Base-by-base conservation (phyloP, 2,888 invertebrate genomes). In the Desoria tigrina region DNA sequence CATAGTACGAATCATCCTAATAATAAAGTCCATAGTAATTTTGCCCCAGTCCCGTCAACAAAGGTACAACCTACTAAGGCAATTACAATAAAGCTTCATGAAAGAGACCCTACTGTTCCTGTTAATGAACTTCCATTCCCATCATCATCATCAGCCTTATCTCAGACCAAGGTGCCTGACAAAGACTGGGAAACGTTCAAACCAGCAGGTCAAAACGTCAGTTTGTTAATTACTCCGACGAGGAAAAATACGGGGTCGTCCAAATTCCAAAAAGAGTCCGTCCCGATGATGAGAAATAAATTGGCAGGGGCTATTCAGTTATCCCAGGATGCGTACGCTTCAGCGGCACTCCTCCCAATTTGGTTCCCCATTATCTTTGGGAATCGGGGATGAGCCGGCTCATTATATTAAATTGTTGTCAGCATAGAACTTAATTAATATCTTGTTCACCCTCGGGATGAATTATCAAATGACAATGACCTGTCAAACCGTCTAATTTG, bases 311-410 rank as follows among this genome's bases (percentile, higher is more conserved):
- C 69, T 11, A 74, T 74, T 61, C 65, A 59, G 58, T 64, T 62
- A 11, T 70, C 76, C 23, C 68, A 74, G 54, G 63, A 65, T 23
- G 62, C 74, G 0, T 76, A 74, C 37, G 51, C 69, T n/a, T 71
- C 74, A 1, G 72, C 74, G 24, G 74, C 76, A n/a, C 61, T 76
- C 2, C 63, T 76, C 24, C 76, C 76, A n/a, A 63, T 76, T 53
- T 76, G 74, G 74, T 74, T 76, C 56, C 76, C 76, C 21, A 69
- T 74, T 42, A 32, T 76, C 11, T 70, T 76, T 65, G 69, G 74
- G 27, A 68, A 74, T 61, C 2, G 45, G 16, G 21, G 45, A 45
- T 16, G 16, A 45, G 16, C 6, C 6, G 32, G 11, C 4, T 32
- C 32, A 45, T 4, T 11, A 45, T 45, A 45, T 21, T 21, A 45